These are phyloP conservation scores for Drosophila prosaltans DNA, from an alignment of 1,140 invertebrate genomes.

Conservation along the genomic window DNA sequence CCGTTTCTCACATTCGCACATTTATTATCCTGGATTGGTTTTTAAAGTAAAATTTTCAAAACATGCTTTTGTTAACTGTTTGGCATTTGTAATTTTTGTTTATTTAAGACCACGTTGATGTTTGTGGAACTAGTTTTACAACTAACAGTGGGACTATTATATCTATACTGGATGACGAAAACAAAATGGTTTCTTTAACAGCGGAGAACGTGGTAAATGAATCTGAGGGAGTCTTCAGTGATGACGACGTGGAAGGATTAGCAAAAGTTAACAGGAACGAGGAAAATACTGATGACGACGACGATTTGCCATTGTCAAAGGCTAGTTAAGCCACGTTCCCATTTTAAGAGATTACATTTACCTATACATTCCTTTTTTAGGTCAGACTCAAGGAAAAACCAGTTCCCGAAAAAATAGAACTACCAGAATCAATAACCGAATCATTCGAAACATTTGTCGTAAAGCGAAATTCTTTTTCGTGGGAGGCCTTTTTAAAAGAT, in stretches of 20 bases:
- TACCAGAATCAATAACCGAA: constrained; percentile 71
- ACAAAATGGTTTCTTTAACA: constrained; percentile 36
- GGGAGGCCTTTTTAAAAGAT: constrained; percentile 79
- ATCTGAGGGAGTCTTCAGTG: constrained; percentile 90
- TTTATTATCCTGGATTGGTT: too few relatives aligned
- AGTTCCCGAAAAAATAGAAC: constrained; percentile 79
- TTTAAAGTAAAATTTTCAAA: too few relatives aligned
- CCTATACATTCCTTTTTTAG: constrained; percentile 29
- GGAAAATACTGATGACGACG: constrained; percentile 92
- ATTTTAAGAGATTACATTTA: background rate
- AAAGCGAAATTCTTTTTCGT: constrained; percentile 75
- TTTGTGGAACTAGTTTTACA: constrained; percentile 26
- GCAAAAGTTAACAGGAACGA: constrained; percentile 84
- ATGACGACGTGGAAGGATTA: constrained; percentile 89
- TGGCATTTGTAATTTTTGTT: background rate
- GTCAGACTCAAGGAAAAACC: constrained; percentile 84
- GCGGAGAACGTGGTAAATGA: constrained; percentile 65
- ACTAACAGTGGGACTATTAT: constrained; percentile 27
- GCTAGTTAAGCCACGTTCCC: constrained; percentile 75
- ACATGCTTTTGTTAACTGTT: too few relatives aligned
- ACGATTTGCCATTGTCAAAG: constrained; percentile 91
- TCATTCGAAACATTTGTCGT: constrained; percentile 78
- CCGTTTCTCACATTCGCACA: too few relatives aligned
- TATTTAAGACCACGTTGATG: constrained; percentile 51
- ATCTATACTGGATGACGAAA: constrained; percentile 64